Conservation (phyloP, 1,140 invertebrate genomes). For the Aphidius ervi region DNA sequence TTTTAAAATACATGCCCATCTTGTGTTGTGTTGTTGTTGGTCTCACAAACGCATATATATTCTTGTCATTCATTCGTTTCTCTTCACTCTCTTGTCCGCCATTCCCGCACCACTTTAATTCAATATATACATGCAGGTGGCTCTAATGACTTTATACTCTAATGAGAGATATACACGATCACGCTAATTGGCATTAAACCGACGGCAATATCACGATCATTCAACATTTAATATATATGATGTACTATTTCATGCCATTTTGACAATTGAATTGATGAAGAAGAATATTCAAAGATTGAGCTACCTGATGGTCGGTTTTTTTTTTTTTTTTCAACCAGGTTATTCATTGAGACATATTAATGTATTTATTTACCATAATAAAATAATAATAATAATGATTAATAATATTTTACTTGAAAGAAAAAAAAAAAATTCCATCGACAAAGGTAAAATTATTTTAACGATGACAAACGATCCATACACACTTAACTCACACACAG, state of each 20-base stretch:
- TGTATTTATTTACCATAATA: neutral
- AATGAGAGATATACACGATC: conserved; percentile 38
- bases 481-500: neutral
- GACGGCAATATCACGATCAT: conserved; percentile 19
- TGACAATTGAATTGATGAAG: conserved; percentile 9
- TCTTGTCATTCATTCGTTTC: neutral
- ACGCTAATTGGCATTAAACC: conserved; percentile 47
- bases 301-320: neutral
- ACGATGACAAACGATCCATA: conserved; percentile 42
- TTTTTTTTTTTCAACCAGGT: too few relatives aligned
- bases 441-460: conserved; percentile 38
- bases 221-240: conserved; percentile 27
- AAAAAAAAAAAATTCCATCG: conserved; percentile 18
- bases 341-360: too few relatives aligned
- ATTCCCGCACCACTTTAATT: neutral
- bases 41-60: too few relatives aligned
- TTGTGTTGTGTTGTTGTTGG: neutral
- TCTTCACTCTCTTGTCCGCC: neutral
- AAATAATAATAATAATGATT: neutral
- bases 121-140: conserved; percentile 30
- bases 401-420: conserved; percentile 10
- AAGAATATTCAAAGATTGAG: conserved; percentile 7
- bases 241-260: conserved; percentile 16
- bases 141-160: conserved; percentile 35
- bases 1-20: neutral